Percentiles rank a stretch among this genome's conserved stretches.
Conservation (phyloP, 1,140 invertebrate species). For the Brevipalpus yothersi region DNA sequence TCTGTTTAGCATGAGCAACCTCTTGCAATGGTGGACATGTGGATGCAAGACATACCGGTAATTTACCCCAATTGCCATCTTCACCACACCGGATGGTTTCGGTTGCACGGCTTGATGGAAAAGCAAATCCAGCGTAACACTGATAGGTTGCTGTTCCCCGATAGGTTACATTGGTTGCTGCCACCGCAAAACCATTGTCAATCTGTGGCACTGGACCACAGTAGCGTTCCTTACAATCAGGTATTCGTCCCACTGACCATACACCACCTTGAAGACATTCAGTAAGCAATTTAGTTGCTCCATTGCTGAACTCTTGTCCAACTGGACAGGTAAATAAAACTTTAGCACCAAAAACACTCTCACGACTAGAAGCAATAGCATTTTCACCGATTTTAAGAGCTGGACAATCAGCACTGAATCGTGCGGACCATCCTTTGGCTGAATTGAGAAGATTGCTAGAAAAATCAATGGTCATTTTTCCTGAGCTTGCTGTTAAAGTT, state of each 20-base stretch:
- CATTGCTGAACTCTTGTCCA: constrained; percentile 77
- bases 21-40: constrained; percentile 71
- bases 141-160: constrained; percentile 75
- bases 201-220: constrained; percentile 92
- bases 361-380: constrained; percentile 62
- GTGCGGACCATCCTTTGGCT: constrained; percentile 58
- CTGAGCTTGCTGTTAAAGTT: constrained; percentile 68
- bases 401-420: constrained; percentile 80
- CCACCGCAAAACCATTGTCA: constrained; percentile 85
- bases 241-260: constrained; percentile 76
- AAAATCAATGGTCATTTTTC: constrained; percentile 69
- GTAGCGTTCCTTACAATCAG: constrained; percentile 87
- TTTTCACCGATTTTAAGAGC: constrained; percentile 51
- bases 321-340: constrained; percentile 71
- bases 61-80: constrained; percentile 67
- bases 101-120: constrained; percentile 55
- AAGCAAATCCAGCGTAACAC: constrained; percentile 86
- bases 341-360: constrained; percentile 68
- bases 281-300: constrained; percentile 47
- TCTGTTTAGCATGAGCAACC: constrained; percentile 60
- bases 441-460: constrained; percentile 61
- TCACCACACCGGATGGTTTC: constrained; percentile 69
- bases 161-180: constrained; percentile 80
- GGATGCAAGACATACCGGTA: constrained; percentile 68
- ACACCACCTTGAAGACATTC: constrained; percentile 66